Base-by-base conservation (phyloP, 1,140 invertebrate species). In the Drosophila simulans region DNA sequence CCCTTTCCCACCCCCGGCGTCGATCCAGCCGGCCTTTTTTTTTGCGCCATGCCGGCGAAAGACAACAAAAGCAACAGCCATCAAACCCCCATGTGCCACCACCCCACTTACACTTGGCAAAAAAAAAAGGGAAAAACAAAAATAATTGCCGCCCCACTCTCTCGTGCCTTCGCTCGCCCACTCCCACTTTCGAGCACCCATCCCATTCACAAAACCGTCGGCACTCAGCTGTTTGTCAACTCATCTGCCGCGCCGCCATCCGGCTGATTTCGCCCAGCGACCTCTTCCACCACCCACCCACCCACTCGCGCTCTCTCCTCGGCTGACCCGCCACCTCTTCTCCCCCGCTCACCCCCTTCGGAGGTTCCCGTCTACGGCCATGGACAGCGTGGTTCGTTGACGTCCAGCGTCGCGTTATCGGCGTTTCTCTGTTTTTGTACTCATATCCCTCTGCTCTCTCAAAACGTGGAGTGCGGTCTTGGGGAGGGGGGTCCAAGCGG, bases 341-440 rank as follows among this genome's bases (percentile, higher is more conserved):
- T 7, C 7, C 31, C 25, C 5, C 25, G 17, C 17, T 17, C 4
- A 10, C 35, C 12, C 63, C 48, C 63, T 1, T 17, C 7, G 0
- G 12, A n/a, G n/a, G 3, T 7, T n/a, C 25, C 25, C 48, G 12
- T 31, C 45, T 15, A 4, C 34, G 35, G 5, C 37, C 56, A 55
- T 72, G 39, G 55, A 35, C 40, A 35, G 31, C 64, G 64, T 89
- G 84, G 84, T 89, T 88, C 83, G 83, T 89, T 88, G 84, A 88
- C 84, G 84, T 65, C 74, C 77, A 75, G 51, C 77, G 46, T 48
- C 79, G 79, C 89, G 89, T 91, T 91, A 91, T 91, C 90, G 84
- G 79, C 81, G 78, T 80, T 91, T 91, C 89, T 91, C 84, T 91
- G 89, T 91, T 91, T 91, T 91, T 91, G 82, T 91, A 91, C 89